These are phyloP conservation scores for Drosophila suzukii DNA, from an alignment of 1,140 invertebrate species.

Conservation along the genomic window DNA sequence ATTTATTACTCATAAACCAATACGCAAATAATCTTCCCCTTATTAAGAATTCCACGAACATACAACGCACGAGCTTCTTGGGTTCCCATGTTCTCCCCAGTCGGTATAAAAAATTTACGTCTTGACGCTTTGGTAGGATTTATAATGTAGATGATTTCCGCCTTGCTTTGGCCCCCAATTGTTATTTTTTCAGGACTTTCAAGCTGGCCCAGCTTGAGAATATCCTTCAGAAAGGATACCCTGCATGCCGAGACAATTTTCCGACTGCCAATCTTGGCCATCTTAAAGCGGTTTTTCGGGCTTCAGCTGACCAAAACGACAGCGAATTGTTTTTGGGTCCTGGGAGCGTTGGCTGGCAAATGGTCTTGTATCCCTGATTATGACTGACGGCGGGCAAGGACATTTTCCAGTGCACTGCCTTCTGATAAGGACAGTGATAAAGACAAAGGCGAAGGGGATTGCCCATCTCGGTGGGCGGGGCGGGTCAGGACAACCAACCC, in stretches of 20 bases:
- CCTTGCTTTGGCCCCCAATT: background rate
- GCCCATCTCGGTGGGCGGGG: slow-evolving; percentile 13
- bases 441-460: slow-evolving; percentile 45
- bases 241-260: slow-evolving; percentile 5
- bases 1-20: background rate
- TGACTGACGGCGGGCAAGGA: slow-evolving; percentile 52
- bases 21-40: background rate
- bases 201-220: background rate
- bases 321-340: slow-evolving; percentile 20
- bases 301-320: slow-evolving; percentile 9
- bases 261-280: background rate
- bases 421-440: slow-evolving; percentile 65
- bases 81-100: slow-evolving; percentile 15
- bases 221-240: slow-evolving; percentile 7
- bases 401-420: slow-evolving; percentile 65
- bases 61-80: slow-evolving; percentile 16
- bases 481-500: slow-evolving; percentile 52
- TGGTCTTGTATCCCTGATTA: slow-evolving; percentile 14
- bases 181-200: background rate
- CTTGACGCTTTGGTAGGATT: slow-evolving; percentile 19
- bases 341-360: slow-evolving; percentile 25
- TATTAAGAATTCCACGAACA: slow-evolving; percentile 4
- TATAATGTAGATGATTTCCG: slow-evolving; percentile 30
- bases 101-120: slow-evolving; percentile 32
- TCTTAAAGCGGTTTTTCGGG: slow-evolving; percentile 1